Percentiles rank a stretch among this genome's conserved stretches.
Evolutionary conservation across 2,888 invertebrate genomes (phyloP).

Genomic region (Ophion ellenae): DNA sequence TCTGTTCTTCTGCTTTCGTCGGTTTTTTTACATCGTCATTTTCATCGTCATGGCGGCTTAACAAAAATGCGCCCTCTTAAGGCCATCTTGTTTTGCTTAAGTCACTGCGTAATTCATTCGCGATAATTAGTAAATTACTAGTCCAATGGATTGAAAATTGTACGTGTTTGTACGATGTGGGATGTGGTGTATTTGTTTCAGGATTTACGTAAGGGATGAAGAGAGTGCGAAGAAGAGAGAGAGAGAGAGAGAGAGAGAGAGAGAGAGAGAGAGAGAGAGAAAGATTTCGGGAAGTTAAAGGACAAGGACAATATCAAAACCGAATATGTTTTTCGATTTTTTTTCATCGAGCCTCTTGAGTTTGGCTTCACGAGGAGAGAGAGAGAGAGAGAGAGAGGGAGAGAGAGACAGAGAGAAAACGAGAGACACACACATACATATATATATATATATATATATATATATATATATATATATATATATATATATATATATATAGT

Average conservation of each 20-base stretch:
- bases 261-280: slow-evolving; percentile 52
- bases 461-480: background rate
- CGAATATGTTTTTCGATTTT: slow-evolving; percentile 4
- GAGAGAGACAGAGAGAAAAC: background rate
- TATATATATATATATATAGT: background rate
- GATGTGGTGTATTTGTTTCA: slow-evolving; percentile 29
- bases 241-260: slow-evolving; percentile 50
- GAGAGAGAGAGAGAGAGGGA: background rate
- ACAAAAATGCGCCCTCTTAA: slow-evolving; percentile 60
- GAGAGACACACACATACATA: background rate
- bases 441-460: background rate
- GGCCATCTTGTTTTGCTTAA: slow-evolving; percentile 67
- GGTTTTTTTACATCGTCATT: slow-evolving; percentile 32
- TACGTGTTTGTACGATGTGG: slow-evolving; percentile 53
- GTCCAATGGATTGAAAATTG: slow-evolving; percentile 54
- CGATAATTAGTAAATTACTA: slow-evolving; percentile 60
- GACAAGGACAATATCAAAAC: slow-evolving; percentile 21
- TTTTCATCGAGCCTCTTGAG: slow-evolving; percentile 4
- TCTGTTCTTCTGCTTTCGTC: background rate
- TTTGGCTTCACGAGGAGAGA: slow-evolving; percentile 6
- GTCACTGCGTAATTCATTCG: slow-evolving; percentile 61
- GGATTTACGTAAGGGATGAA: slow-evolving; percentile 24
- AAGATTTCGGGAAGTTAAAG: slow-evolving; percentile 42
- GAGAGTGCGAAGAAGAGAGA: slow-evolving; percentile 43
- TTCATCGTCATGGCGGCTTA: slow-evolving; percentile 35